Evolutionary conservation across 2,888 invertebrate genomes (phyloP), one percentile per base, ranked within the genome.

Genomic region (Drosophila fungiperda): DNA sequence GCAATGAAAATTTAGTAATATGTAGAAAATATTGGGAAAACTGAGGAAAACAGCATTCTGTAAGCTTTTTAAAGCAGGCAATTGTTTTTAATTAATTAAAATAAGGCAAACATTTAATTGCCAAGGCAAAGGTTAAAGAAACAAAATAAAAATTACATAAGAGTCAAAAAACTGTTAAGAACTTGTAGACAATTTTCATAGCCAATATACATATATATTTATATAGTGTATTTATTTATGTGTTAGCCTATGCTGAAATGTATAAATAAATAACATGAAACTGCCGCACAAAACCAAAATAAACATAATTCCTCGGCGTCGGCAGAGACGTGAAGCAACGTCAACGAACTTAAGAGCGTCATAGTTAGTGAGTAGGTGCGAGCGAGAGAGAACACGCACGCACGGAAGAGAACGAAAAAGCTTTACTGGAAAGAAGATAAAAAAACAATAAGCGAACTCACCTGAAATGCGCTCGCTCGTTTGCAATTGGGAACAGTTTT

Each of bases 211-310:
- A 52, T 57, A 52, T 9, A 42, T 45, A 69, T 38, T 29, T 45
- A 50, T 40, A 45, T 65, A 49, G 45, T 45, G 40, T 68, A 78
- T 58, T 49, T 52, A 57, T 69, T 40, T 40, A 64, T 52, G 33
- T 74, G 32, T 64, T 38, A 52, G 40, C 32, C 48, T 54, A 74
- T 64, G 53, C 68, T 66, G 49, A 52, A 54, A 32, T 40, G 55
- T 82, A 80, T 63, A 82, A 79, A 76, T 78, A 85, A 83, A 82
- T 67, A 76, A 66, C 64, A 74, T 63, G 62, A 76, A 83, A 80
- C 80, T 86, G 80, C 78, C 63, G 73, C 63, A 70, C 66, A 72
- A 73, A 74, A 76, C 76, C 76, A 88, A 86, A 90, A 83, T 81
- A 90, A 89, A 87, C 87, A 80, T 64, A 78, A 55, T 78, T 48